A percentile compares a stretch with the other conserved stretches of the same genome.
Conservation (phyloP, 1,140 invertebrate genomes). For the Plectus sambesii region DNA sequence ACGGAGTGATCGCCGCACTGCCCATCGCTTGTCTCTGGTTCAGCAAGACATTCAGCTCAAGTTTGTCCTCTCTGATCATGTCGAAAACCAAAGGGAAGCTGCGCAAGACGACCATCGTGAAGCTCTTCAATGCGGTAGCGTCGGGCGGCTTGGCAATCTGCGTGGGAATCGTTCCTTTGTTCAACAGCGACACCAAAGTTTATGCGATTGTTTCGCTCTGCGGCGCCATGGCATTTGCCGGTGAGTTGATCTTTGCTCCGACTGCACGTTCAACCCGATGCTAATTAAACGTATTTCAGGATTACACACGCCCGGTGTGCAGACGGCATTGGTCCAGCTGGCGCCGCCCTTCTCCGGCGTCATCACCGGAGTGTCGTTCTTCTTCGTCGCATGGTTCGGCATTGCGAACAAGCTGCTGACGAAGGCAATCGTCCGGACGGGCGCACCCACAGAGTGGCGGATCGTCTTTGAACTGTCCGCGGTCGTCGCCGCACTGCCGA, state of each 20-base stretch:
- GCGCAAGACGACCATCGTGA: constrained; percentile 40
- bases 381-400: constrained; percentile 40
- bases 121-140: constrained; percentile 39
- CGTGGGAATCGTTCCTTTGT: constrained; percentile 36
- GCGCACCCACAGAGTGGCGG: constrained; percentile 36
- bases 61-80: constrained; percentile 36
- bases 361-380: constrained; percentile 34
- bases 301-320: constrained; percentile 38
- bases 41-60: constrained; percentile 37
- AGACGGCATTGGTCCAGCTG: constrained; percentile 40
- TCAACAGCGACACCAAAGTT: constrained; percentile 32
- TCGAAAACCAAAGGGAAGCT: constrained; percentile 20
- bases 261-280: background rate
- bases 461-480: constrained; percentile 42
- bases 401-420: constrained; percentile 43
- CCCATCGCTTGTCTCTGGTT: constrained; percentile 41
- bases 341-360: constrained; percentile 42
- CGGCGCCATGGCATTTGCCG: constrained; percentile 40
- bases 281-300: constrained; percentile 18
- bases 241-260: constrained; percentile 8
- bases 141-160: constrained; percentile 35
- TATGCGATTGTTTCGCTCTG: constrained; percentile 36
- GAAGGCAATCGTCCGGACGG: constrained; percentile 41
- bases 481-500: constrained; percentile 34
- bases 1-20: constrained; percentile 38